Evolutionary conservation across 2,797 vertebrate genomes (phyloP).

Genomic region (Champsocephalus esox): DNA sequence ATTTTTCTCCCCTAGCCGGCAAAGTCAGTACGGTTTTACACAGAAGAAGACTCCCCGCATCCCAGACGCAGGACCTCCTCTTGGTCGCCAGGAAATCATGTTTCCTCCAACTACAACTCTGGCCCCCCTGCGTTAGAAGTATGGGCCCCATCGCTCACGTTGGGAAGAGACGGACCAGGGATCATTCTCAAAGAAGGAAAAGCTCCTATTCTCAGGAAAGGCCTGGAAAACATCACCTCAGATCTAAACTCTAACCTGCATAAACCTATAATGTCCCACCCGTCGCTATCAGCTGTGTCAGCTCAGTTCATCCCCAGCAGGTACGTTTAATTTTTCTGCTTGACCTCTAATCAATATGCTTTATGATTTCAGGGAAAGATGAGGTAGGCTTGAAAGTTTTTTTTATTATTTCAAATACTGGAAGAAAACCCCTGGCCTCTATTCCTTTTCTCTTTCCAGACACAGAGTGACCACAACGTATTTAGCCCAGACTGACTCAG

Average conservation of each 20-base stretch:
- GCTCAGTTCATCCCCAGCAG: slow-evolving; percentile 87
- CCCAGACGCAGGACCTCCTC: slow-evolving; percentile 81
- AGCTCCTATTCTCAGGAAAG: slow-evolving; percentile 81
- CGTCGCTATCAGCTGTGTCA: slow-evolving; percentile 65
- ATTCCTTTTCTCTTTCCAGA: slow-evolving; percentile 63
- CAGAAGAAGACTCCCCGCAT: slow-evolving; percentile 89
- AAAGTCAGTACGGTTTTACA: slow-evolving; percentile 95
- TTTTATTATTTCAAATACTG: slow-evolving; percentile 4
- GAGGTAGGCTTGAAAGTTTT: neutral
- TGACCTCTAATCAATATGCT: neutral
- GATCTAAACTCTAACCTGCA: slow-evolving; percentile 72
- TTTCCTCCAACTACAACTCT: slow-evolving; percentile 48
- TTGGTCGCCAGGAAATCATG: slow-evolving; percentile 82
- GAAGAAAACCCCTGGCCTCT: neutral
- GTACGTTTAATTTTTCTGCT: slow-evolving; percentile 64
- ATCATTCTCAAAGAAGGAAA: slow-evolving; percentile 89
- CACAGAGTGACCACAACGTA: slow-evolving; percentile 80
- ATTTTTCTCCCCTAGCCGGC: slow-evolving; percentile 82
- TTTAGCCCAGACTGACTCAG: slow-evolving; percentile 83
- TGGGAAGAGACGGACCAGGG: slow-evolving; percentile 87
- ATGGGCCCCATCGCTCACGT: slow-evolving; percentile 79
- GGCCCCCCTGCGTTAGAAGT: slow-evolving; percentile 82
- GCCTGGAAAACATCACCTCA: slow-evolving; percentile 70
- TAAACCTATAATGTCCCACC: slow-evolving; percentile 66
- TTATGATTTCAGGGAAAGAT: slow-evolving; percentile 16